Conservation (phyloP, 2,113 vertebrate genomes). For the Chrysochloris asiatica region DNA sequence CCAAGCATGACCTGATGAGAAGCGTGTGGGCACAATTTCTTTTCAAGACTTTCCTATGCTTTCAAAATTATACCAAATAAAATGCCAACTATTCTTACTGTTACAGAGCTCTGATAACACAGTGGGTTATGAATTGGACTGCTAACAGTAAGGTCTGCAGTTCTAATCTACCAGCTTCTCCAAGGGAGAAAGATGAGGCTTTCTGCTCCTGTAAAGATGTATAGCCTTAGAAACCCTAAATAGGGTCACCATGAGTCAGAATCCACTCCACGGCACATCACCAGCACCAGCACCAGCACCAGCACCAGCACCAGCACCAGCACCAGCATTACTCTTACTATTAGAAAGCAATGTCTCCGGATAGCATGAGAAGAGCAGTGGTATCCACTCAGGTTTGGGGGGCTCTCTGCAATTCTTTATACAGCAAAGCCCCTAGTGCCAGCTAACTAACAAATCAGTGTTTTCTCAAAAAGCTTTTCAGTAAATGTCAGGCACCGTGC, state of each 20-base stretch:
- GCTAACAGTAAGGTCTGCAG: too few species aligned
- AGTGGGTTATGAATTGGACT: too few species aligned
- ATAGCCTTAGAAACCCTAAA: too few species aligned
- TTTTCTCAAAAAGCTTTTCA: neutral
- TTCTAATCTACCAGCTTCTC: too few species aligned
- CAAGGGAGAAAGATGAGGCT: too few species aligned
- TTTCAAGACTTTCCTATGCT: neutral
- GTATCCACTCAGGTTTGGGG: neutral
- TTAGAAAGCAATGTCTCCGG: neutral
- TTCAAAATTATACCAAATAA: slow-evolving; percentile 36
- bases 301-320: too few species aligned
- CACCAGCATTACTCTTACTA: neutral
- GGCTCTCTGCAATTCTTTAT: neutral
- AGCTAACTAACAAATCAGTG: neutral
- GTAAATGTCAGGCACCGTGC: too few species aligned
- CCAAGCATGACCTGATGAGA: neutral
- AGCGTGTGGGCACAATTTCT: neutral
- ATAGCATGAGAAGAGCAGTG: slow-evolving; percentile 21
- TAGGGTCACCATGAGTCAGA: too few species aligned
- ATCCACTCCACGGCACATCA: neutral
- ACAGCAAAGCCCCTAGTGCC: neutral
- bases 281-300: too few species aligned
- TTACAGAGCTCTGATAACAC: too few species aligned
- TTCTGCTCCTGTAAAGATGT: too few species aligned
- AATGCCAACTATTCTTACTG: slow-evolving; percentile 2